Evolutionary conservation across 2,888 invertebrate species (phyloP).

Genomic region (Drosophila differens): DNA sequence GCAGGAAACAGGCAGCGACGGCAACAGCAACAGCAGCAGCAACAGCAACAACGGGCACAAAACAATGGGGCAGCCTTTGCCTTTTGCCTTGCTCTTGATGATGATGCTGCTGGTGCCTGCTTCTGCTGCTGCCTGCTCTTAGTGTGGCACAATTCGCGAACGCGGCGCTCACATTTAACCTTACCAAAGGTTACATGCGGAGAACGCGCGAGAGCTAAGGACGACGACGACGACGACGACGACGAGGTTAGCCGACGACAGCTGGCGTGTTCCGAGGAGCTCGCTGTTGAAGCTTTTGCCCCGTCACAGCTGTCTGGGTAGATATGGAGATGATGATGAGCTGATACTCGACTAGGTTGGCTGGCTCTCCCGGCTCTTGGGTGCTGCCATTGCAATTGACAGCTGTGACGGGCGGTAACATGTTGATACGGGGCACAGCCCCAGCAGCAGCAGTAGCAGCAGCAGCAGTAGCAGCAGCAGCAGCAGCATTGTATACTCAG

Average conservation of each 20-base stretch:
- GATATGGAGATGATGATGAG: conserved; percentile 58
- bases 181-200: conserved; percentile 72
- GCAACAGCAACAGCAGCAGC: conserved; percentile 22
- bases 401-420: conserved; percentile 70
- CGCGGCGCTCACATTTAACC: conserved; percentile 70
- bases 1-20: conserved; percentile 60
- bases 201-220: conserved; percentile 45
- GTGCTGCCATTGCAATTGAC: conserved; percentile 54
- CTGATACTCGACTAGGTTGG: conserved; percentile 39
- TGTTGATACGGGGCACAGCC: conserved; percentile 46
- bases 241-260: conserved; percentile 47
- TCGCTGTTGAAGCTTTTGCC: conserved; percentile 31
- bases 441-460: not conserved
- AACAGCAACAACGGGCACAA: conserved; percentile 17
- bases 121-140: conserved; percentile 32
- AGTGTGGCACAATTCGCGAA: conserved; percentile 71
- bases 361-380: conserved; percentile 17
- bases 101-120: conserved; percentile 22
- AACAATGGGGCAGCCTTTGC: conserved; percentile 49
- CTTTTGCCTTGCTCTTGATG: conserved; percentile 45
- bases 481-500: conserved; percentile 38
- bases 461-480: not conserved
- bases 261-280: conserved; percentile 43
- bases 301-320: conserved; percentile 58
- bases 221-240: conserved; percentile 7